Evolutionary conservation across 2,888 invertebrate species (phyloP), one percentile per base, ranked within the genome.

Genomic region (Opisthograptis luteolata): DNA sequence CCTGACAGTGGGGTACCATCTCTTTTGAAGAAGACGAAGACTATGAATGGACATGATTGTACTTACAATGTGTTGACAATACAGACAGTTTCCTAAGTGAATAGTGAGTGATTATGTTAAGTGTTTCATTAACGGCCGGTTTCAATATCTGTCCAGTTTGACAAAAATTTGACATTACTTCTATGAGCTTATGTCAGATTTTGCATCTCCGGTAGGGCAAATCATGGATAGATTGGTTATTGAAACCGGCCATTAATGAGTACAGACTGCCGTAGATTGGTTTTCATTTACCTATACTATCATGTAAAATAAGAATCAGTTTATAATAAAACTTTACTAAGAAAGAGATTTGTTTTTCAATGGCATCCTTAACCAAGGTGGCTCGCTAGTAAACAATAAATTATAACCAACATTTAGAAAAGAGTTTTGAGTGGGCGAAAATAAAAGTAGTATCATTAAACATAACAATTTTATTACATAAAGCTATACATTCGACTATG

Each of bases 1-100:
- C 90, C 56, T 91, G 90, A 91, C 89, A 89, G 87, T 90, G 89
- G 90, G 88, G 90, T 1, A 86, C 81, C 2, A 88, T 89, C 60
- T 85, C 88, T 47, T 90, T 87, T 63, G 82, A 87, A 53, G 81
- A 79, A 37, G 87, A 89, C 59, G 87, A 88, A 45, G 89, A 89
- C 62, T 89, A 88, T 78, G 89, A 90, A 70, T 89, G 89, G 89
- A 89, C 89, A 53, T 89, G 81, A 80, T 57, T 47, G 15, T 47
- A 48, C 19, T 19, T 14, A 24, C 31, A 3, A 41, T 30, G 17
- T 40, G 17, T 22, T 14, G 6, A 37, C n/a, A 15, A 20, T 13
- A 6, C 31, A 27, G 14, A 30, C 24, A 2, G 22, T 48, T 27
- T 30, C 48, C 30, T 31, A 40, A 41, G 48, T 41, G 35, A 41